Percentiles rank a stretch among this genome's conserved stretches.
Evolutionary conservation across 2,113 vertebrate species (phyloP).

Genomic region (Percopsis transmontana): DNA sequence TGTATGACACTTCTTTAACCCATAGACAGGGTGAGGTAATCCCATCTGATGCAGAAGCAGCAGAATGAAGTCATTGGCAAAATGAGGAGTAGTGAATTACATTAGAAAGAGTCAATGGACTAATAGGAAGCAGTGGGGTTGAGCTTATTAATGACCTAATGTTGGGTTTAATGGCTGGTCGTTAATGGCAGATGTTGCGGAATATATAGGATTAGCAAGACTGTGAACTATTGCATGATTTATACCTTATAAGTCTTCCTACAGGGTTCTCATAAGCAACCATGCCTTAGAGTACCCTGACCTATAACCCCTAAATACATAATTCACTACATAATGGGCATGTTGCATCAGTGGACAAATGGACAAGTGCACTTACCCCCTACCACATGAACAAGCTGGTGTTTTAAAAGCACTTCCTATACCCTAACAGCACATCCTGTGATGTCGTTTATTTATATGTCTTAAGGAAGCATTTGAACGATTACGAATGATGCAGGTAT

Average conservation of each 20-base stretch:
- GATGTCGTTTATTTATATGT: slow-evolving; percentile 26
- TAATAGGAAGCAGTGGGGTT: slow-evolving; percentile 48
- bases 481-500: no score
- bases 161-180: slow-evolving; percentile 72
- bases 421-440: slow-evolving; percentile 36
- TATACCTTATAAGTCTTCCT: slow-evolving; percentile 37
- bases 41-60: slow-evolving; percentile 39
- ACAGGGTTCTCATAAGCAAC: slow-evolving; percentile 42
- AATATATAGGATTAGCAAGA: slow-evolving; percentile 49
- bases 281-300: slow-evolving; percentile 31
- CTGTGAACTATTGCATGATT: slow-evolving; percentile 46
- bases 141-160: slow-evolving; percentile 73
- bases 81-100: slow-evolving; percentile 44
- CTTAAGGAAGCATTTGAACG: background rate
- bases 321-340: slow-evolving; percentile 79
- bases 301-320: slow-evolving; percentile 71
- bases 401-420: slow-evolving; percentile 62
- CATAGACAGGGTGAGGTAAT: slow-evolving; percentile 36
- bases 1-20: slow-evolving; percentile 18
- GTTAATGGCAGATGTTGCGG: slow-evolving; percentile 56
- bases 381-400: slow-evolving; percentile 54
- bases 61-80: slow-evolving; percentile 52
- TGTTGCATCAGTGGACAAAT: no score
- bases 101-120: slow-evolving; percentile 68
- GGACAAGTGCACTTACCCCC: slow-evolving; percentile 76